These are phyloP conservation scores for Phymanthus crucifer DNA, from an alignment of 92 coral and sea anemone genomes.

Conservation along the genomic window DNA sequence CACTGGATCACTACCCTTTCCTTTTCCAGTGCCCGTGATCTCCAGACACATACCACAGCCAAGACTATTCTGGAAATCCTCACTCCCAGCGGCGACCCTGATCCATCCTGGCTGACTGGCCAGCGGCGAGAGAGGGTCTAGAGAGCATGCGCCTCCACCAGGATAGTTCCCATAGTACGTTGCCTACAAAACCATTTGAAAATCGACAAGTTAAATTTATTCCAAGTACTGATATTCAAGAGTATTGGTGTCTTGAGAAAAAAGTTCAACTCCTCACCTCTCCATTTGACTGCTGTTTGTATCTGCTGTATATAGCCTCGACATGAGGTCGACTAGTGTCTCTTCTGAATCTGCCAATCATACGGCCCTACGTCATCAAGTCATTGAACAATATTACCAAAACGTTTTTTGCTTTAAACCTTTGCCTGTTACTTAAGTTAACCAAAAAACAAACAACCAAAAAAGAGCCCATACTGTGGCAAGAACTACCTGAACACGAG, in stretches of 20 bases:
- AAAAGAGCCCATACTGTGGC: too few species aligned
- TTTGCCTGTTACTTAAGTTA: too few species aligned
- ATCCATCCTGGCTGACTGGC: slow-evolving; percentile 75
- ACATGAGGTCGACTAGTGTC: slow-evolving; percentile 41
- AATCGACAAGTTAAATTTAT: too few species aligned
- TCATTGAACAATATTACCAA: background rate
- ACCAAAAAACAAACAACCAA: too few species aligned
- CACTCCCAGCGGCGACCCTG: slow-evolving; percentile 62
- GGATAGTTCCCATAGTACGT: slow-evolving; percentile 80
- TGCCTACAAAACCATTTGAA: slow-evolving; percentile 36
- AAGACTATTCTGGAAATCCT: slow-evolving; percentile 58
- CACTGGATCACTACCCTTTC: slow-evolving; percentile 58
- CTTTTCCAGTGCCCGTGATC: slow-evolving; percentile 62
- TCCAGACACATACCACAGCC: slow-evolving; percentile 87
- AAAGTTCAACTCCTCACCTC: slow-evolving; percentile 27
- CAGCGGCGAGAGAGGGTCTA: slow-evolving; percentile 82
- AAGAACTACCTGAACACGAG: too few species aligned
- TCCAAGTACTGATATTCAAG: too few species aligned
- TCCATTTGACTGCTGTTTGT: slow-evolving; percentile 43
- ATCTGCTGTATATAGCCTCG: slow-evolving; percentile 44
- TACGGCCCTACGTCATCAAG: slow-evolving; percentile 24
- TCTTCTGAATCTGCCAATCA: slow-evolving; percentile 36
- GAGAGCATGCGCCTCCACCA: slow-evolving; percentile 81
- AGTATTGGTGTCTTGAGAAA: background rate
- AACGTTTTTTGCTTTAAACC: background rate